Conservation (phyloP, 2,888 invertebrate species). For the Tetragonula carbonaria region DNA sequence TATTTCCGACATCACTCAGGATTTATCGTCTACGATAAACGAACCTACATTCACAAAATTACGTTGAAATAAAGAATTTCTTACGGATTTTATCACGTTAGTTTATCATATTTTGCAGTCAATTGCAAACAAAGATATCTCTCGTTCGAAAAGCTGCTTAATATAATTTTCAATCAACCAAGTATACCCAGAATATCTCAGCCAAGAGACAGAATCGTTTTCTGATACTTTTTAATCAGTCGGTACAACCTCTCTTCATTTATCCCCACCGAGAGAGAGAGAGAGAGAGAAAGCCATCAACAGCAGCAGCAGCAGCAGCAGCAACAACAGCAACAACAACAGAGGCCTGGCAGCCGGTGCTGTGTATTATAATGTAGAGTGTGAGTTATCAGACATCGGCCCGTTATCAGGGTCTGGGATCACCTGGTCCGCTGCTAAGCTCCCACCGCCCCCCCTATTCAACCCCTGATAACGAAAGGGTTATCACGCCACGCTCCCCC, state of each 20-base stretch:
- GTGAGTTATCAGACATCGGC: conserved; percentile 82
- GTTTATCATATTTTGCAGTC: too few relatives aligned
- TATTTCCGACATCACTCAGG: too few relatives aligned
- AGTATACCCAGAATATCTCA: background rate
- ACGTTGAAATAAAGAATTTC: too few relatives aligned
- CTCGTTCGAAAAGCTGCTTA: too few relatives aligned
- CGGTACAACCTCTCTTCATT: conserved; percentile 42
- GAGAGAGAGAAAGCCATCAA: conserved; percentile 26
- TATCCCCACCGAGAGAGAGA: conserved; percentile 33
- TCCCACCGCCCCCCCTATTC: conserved; percentile 67
- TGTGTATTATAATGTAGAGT: conserved; percentile 81
- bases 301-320: conserved; percentile 47
- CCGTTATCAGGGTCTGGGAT: conserved; percentile 80
- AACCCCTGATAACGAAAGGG: conserved; percentile 82
- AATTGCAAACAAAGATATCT: too few relatives aligned
- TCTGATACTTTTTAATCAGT: conserved; percentile 68
- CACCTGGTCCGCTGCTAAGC: conserved; percentile 78
- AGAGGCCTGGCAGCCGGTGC: conserved; percentile 63
- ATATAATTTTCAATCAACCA: background rate
- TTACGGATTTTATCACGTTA: too few relatives aligned
- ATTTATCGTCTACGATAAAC: too few relatives aligned
- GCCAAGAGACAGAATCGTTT: background rate
- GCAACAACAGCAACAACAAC: conserved; percentile 55
- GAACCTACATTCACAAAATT: too few relatives aligned
- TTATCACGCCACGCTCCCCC: conserved; percentile 81